A percentile compares a stretch with the other conserved stretches of the same genome.
Conservation (phyloP, 2,797 vertebrate species). For the Setipinna tenuifilis region DNA sequence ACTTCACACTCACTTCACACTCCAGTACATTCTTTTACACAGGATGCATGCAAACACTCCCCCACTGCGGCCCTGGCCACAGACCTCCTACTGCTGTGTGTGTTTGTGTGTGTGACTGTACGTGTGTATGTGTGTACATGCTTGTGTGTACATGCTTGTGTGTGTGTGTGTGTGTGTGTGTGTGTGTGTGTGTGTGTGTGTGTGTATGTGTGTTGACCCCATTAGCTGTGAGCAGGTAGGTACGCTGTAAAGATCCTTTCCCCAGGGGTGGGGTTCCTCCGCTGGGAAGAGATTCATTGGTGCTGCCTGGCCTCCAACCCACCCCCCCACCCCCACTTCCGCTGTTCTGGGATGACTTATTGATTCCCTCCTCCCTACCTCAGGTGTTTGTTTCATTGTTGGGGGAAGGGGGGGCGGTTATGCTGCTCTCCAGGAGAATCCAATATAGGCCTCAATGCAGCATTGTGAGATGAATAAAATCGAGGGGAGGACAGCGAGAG, state of each 20-base stretch:
- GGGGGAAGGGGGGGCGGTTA: too few species aligned
- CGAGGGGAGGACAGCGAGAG: too few species aligned
- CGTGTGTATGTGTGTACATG: too few species aligned
- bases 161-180: not conserved
- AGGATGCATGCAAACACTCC: not conserved
- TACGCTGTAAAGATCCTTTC: not conserved
- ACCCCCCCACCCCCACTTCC: not conserved
- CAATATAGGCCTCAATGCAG: too few species aligned
- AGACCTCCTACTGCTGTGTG: not conserved
- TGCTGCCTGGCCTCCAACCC: not conserved
- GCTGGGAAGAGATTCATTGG: not conserved
- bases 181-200: conserved; percentile 9
- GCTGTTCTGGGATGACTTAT: not conserved
- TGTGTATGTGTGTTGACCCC: not conserved
- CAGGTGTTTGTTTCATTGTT: conserved; percentile 4
- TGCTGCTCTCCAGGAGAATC: too few species aligned
- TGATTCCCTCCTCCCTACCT: not conserved
- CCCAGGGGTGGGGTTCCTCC: not conserved
- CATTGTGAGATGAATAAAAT: too few species aligned
- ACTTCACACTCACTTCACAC: not conserved
- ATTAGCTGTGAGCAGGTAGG: not conserved
- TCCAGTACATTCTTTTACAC: not conserved
- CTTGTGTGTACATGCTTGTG: not conserved
- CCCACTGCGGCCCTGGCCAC: not conserved
- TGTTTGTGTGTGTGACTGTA: too few species aligned